Base-by-base conservation (phyloP, 2,888 invertebrate species). In the Diloba caeruleocephala region DNA sequence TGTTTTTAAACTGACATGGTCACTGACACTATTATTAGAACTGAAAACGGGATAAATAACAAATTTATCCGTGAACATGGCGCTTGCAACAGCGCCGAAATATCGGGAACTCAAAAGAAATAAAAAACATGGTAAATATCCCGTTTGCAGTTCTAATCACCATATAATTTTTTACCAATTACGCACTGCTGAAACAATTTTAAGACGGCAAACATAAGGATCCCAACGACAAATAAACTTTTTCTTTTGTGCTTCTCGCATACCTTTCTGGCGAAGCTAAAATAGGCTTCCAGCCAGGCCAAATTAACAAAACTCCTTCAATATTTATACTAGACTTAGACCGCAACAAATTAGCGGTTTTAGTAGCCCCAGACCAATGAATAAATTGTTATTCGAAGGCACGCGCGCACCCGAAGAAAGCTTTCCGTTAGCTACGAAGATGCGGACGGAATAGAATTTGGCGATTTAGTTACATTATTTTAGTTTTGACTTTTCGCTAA, bases 391-490 rank as follows among this genome's bases (percentile, higher is more conserved):
- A 74, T 77, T 74, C 76, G 48, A 1, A 59, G 54, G 43, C 74
- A 78, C 79, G 72, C 56, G 60, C 60, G 62, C 49, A 28, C 13
- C 31, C 31, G 50, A 68, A 72, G 74, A 75, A 78, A 78, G 74
- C 69, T 73, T 76, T 75, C 54, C 51, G 64, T 59, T 63, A 55
- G 54, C 53, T 29, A 46, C 19, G 53, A 50, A 66, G 67, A 68
- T 75, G 66, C 54, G 66, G 52, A 33, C 21, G 32, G 74, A 78
- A 77, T 77, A 63, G 63, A 71, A 69, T 58, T 34, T 39, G 44
- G 48, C 51, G 54, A 62, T 73, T n/a, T n/a, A n/a, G n/a, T n/a
- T 73, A 71, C 59, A 60, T 70, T n/a, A 59, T 68, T 68, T 71
- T 45, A 65, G 53, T 52, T 71, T 55, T 39, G 46, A 57, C 60